A percentile compares a stretch with the other conserved stretches of the same genome.
Evolutionary conservation across 2,113 vertebrate genomes (phyloP).

Genomic region (Thomomys bottae): DNA sequence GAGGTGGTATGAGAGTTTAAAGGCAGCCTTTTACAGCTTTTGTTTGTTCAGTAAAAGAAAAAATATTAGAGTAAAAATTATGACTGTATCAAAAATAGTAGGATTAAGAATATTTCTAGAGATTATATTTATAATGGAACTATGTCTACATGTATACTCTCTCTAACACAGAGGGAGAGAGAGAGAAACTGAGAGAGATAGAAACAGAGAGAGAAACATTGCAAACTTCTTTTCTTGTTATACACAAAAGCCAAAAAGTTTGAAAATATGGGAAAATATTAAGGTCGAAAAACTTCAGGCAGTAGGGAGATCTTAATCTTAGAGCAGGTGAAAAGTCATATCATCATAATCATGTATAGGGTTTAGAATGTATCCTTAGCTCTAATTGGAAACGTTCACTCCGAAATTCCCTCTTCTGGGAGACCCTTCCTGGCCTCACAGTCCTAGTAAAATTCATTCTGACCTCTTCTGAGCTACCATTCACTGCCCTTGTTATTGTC

Average conservation of each 20-base stretch:
- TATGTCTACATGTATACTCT: not conserved
- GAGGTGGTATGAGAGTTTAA: no score
- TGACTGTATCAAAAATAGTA: not conserved
- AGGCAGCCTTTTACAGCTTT: no score
- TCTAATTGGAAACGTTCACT: constrained; percentile 36
- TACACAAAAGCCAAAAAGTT: not conserved
- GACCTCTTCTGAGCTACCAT: not conserved
- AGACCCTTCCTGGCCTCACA: not conserved
- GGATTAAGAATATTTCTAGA: not conserved
- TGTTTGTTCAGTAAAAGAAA: not conserved
- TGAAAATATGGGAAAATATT: constrained; percentile 11
- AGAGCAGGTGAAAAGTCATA: not conserved
- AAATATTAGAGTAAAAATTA: not conserved
- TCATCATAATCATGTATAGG: not conserved
- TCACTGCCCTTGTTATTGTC: not conserved
- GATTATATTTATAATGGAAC: not conserved
- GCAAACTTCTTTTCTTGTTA: not conserved
- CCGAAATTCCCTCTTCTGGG: constrained; percentile 16
- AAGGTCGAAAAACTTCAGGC: not conserved
- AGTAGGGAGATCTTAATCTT: not conserved
- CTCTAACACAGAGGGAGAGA: no score
- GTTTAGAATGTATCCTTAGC: not conserved
- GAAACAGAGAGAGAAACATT: not conserved
- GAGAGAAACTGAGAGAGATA: not conserved
- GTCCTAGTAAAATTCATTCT: not conserved